phyloP scores from a whole-genome alignment of 2,113 vertebrate species.

The Syngnathus scovelli region DNA sequence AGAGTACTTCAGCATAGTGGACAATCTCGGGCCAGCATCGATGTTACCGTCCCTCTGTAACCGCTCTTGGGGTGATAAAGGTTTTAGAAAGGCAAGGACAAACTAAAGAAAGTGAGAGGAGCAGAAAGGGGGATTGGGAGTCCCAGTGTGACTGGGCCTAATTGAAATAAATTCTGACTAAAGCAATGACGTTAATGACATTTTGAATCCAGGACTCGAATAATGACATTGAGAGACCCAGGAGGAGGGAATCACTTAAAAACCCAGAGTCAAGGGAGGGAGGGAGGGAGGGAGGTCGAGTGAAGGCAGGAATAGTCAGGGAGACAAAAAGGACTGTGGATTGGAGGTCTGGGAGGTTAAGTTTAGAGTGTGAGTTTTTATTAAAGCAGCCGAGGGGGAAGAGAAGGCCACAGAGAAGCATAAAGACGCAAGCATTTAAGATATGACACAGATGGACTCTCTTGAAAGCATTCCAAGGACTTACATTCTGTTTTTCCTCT shows the following conservation, averaged over 20 bases:
- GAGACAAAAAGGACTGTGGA: neutral
- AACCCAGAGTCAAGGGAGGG: slow-evolving; percentile 15
- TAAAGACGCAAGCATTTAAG: slow-evolving; percentile 25
- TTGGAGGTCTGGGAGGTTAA: slow-evolving; percentile 29
- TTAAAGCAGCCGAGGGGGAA: slow-evolving; percentile 29
- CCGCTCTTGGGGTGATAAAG: slow-evolving; percentile 9
- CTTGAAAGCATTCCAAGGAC: slow-evolving; percentile 29
- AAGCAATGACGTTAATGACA: slow-evolving; percentile 65
- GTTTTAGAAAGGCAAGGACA: slow-evolving; percentile 2
- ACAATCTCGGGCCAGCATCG: slow-evolving; percentile 1
- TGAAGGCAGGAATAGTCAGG: slow-evolving; percentile 12
- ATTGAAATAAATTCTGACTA: slow-evolving; percentile 68
- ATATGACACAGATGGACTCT: slow-evolving; percentile 8
- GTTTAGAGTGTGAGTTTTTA: slow-evolving; percentile 33
- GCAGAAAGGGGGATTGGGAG: slow-evolving; percentile 18
- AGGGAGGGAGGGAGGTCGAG: slow-evolving; percentile 6
- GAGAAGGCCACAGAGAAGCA: slow-evolving; percentile 13
- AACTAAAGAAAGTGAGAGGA: slow-evolving; percentile 4
- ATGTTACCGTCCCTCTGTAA: slow-evolving; percentile 26
- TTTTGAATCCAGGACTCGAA: slow-evolving; percentile 62
- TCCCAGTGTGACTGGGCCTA: slow-evolving; percentile 52
- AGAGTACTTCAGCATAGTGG: no score
- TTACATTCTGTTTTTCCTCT: slow-evolving; percentile 19
- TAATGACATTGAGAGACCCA: slow-evolving; percentile 55
- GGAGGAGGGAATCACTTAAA: slow-evolving; percentile 45